Evolutionary conservation across 2,888 invertebrate species (phyloP).

Genomic region (Drosophila subquinaria): DNA sequence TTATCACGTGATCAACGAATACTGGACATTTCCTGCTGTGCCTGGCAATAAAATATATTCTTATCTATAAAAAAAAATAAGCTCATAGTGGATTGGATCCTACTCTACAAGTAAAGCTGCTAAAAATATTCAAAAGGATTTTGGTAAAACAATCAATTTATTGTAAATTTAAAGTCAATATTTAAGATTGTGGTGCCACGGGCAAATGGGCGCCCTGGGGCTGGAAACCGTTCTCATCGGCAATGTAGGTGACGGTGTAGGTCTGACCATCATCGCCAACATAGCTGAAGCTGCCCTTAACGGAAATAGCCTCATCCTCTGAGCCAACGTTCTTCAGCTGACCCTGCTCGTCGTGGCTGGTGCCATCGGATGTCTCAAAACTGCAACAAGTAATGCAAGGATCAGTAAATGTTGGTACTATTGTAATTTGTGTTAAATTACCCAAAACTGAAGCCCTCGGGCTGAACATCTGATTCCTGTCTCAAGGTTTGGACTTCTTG

Average conservation of each 20-base stretch:
- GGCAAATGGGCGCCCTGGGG: conserved; percentile 86
- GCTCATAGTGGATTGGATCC: too few species aligned
- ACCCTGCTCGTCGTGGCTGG: conserved; percentile 50
- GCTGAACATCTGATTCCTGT: conserved; percentile 77
- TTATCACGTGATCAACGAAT: conserved; percentile 57
- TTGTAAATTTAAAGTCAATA: not conserved
- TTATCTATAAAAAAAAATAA: conserved; percentile 41
- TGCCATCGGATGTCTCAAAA: conserved; percentile 4
- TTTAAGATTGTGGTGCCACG: conserved; percentile 82
- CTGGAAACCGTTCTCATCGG: conserved; percentile 85
- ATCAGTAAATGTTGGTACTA: not conserved
- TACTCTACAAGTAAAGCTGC: too few species aligned
- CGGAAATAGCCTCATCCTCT: conserved; percentile 80
- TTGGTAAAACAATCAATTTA: conserved; percentile 19
- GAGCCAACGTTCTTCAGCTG: conserved; percentile 76
- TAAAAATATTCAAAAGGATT: not conserved
- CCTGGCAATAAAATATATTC: conserved; percentile 80
- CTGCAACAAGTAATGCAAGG: not conserved
- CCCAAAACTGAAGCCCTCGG: conserved; percentile 86
- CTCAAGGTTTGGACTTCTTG: conserved; percentile 20
- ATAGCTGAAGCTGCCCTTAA: conserved; percentile 83
- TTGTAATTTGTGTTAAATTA: conserved; percentile 15
- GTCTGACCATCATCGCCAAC: conserved; percentile 87
- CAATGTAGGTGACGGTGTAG: conserved; percentile 86
- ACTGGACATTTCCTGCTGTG: conserved; percentile 34